phyloP scores from a whole-genome alignment of 2,113 vertebrate genomes.

The Pygoscelis antarcticus region DNA sequence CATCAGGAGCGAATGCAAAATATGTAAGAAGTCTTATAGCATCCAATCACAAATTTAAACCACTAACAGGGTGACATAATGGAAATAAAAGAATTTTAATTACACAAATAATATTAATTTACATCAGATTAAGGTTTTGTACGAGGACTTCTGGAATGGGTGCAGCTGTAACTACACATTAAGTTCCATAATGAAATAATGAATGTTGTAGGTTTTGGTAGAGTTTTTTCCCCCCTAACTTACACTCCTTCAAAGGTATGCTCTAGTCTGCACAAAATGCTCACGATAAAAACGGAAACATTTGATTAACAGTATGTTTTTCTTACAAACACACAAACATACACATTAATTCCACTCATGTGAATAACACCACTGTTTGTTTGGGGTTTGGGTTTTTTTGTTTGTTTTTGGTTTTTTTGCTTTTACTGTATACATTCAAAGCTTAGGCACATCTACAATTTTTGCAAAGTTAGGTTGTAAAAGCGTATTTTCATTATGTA shows the following conservation, averaged over 20 bases:
- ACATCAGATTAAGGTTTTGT: background rate
- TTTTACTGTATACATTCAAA: background rate
- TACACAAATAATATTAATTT: background rate
- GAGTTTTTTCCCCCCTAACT: background rate
- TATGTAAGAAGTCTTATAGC: rapidly evolving
- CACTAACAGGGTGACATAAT: background rate
- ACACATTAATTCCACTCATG: background rate
- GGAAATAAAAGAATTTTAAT: background rate
- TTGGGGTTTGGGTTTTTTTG: too few species aligned
- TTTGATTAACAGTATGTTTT: background rate
- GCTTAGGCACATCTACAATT: background rate
- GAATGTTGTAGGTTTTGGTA: background rate
- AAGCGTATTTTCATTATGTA: background rate
- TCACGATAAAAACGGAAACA: background rate
- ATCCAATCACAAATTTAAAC: background rate
- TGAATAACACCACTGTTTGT: background rate
- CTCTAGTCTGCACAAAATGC: background rate
- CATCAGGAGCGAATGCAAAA: background rate
- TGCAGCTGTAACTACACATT: background rate
- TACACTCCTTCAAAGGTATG: background rate
- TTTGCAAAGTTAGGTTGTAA: background rate
- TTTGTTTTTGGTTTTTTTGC: too few species aligned
- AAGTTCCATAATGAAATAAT: background rate
- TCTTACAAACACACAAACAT: background rate
- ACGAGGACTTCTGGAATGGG: background rate